Evolutionary conservation across 2,888 invertebrate species (phyloP).

Genomic region (Lasioglossum leucozonium): DNA sequence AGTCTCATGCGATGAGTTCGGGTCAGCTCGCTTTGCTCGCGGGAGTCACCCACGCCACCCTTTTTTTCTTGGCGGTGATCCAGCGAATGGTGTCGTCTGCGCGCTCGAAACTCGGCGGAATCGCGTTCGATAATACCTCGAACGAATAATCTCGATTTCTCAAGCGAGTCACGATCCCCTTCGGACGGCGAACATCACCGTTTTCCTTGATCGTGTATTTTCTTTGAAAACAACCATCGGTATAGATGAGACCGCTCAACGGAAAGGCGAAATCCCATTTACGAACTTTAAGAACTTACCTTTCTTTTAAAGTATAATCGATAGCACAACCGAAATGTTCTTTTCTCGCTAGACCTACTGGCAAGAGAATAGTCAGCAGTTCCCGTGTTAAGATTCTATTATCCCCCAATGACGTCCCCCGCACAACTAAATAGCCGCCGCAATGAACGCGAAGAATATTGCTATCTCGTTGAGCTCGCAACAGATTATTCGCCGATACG

Average conservation of each 20-base stretch:
- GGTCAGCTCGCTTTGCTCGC: constrained; percentile 72
- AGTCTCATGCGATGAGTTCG: constrained; percentile 68
- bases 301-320: too few species aligned
- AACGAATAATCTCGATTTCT: constrained; percentile 29
- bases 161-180: background rate
- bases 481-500: background rate
- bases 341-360: too few species aligned
- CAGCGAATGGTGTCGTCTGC: constrained; percentile 59
- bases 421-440: background rate
- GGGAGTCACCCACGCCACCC: constrained; percentile 77
- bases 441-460: background rate
- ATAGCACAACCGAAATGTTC: too few species aligned
- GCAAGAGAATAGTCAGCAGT: background rate
- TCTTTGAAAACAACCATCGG: background rate
- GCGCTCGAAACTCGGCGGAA: constrained; percentile 47
- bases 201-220: background rate
- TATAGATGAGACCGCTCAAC: background rate
- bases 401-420: background rate
- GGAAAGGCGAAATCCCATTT: background rate
- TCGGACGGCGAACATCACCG: background rate
- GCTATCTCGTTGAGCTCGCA: background rate
- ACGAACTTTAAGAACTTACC: background rate
- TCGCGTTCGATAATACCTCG: constrained; percentile 46
- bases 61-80: constrained; percentile 71
- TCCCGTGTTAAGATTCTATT: background rate